Conservation (phyloP, 2,113 vertebrate genomes). For the Lepisosteus osseus region DNA sequence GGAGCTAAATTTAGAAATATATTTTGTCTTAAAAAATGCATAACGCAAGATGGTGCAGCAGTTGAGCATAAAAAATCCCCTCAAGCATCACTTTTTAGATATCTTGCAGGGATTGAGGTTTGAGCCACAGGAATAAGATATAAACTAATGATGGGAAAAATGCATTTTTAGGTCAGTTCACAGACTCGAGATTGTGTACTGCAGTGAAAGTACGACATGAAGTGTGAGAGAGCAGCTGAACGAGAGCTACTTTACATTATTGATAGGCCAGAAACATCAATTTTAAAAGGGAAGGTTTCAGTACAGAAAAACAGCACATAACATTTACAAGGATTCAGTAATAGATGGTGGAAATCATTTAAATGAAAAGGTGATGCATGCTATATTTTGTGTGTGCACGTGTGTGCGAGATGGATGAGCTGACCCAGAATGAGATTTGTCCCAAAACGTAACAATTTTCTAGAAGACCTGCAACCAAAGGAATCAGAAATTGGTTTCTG, state of each 20-base stretch:
- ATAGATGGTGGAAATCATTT: too few relatives aligned
- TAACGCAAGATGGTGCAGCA: neutral
- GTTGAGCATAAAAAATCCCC: neutral
- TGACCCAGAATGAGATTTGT: too few relatives aligned
- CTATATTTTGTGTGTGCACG: too few relatives aligned
- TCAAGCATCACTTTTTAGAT: neutral
- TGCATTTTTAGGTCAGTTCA: neutral
- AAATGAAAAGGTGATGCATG: too few relatives aligned
- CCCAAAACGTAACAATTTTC: too few relatives aligned
- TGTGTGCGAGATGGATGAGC: too few relatives aligned
- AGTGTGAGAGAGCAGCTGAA: neutral
- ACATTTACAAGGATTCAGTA: too few relatives aligned
- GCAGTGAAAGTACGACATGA: neutral
- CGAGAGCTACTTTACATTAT: neutral
- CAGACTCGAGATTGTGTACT: neutral
- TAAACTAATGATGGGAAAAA: neutral
- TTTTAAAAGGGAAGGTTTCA: too few relatives aligned
- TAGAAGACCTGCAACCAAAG: too few relatives aligned
- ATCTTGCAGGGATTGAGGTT: neutral
- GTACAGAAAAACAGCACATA: too few relatives aligned
- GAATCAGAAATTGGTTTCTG: too few relatives aligned
- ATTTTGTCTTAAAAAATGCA: constrained; percentile 14
- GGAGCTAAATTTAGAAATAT: constrained; percentile 3
- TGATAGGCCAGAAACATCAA: neutral
- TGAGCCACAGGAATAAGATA: neutral